Percentiles rank a stretch among this genome's conserved stretches.
Evolutionary conservation across 2,888 invertebrate genomes (phyloP).

Genomic region (Stenoptilia bipunctidactyla): DNA sequence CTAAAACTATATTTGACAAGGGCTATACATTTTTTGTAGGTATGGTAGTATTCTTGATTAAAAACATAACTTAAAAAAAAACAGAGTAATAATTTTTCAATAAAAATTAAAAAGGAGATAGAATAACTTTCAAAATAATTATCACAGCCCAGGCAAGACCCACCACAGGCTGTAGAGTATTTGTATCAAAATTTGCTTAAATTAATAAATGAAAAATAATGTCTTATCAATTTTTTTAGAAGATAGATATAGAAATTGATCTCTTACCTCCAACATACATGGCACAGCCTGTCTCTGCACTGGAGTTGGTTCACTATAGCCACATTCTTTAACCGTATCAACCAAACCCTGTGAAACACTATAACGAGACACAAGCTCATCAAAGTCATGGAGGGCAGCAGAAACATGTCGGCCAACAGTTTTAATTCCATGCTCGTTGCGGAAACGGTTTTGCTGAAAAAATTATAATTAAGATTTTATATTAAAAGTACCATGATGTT

Average conservation of each 20-base stretch:
- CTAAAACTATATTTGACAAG: too few species aligned
- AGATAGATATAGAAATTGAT: conserved; percentile 3
- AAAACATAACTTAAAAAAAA: too few species aligned
- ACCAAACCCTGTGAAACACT: conserved; percentile 73
- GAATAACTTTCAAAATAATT: too few species aligned
- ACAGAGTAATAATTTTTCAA: too few species aligned
- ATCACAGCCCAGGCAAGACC: too few species aligned
- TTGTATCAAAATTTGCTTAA: too few species aligned
- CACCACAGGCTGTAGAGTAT: too few species aligned
- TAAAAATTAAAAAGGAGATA: too few species aligned
- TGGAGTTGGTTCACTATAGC: conserved; percentile 84
- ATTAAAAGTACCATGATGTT: neutral
- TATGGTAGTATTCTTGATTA: too few species aligned
- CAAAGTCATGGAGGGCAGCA: conserved; percentile 79
- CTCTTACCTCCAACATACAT: conserved; percentile 80
- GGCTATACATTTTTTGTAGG: too few species aligned
- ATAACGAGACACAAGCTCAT: conserved; percentile 71
- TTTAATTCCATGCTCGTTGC: conserved; percentile 83
- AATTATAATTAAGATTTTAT: conserved; percentile 8
- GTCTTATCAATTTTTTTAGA: neutral
- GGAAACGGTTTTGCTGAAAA: conserved; percentile 77
- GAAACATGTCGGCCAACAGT: conserved; percentile 86
- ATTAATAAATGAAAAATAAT: too few species aligned
- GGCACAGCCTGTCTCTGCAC: conserved; percentile 96
- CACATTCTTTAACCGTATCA: conserved; percentile 77